A percentile compares a stretch with the other conserved stretches of the same genome.
Conservation (phyloP, 2,888 invertebrate species). For the Limnephilus auricula region DNA sequence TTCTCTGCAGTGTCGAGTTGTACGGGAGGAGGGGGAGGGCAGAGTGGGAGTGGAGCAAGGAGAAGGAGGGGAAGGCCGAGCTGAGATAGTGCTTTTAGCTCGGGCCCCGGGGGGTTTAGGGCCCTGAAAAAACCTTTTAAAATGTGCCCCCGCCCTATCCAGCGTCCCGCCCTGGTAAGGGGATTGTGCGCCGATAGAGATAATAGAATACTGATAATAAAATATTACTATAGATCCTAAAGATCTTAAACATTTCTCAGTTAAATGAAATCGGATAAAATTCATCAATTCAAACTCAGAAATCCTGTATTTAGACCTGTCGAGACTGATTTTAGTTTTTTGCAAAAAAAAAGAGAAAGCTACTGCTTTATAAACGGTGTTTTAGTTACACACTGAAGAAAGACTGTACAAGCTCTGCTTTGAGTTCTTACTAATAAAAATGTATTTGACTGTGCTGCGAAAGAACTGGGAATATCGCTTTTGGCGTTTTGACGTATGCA, state of each 20-base stretch:
- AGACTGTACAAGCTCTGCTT: too few relatives aligned
- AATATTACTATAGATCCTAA: neutral
- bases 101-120: slow-evolving; percentile 74
- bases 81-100: slow-evolving; percentile 80
- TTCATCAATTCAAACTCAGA: too few relatives aligned
- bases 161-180: slow-evolving; percentile 53
- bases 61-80: slow-evolving; percentile 76
- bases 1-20: slow-evolving; percentile 41
- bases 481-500: too few relatives aligned
- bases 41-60: neutral
- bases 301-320: too few relatives aligned
- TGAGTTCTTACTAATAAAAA: too few relatives aligned
- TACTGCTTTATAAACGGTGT: too few relatives aligned
- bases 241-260: neutral
- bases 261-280: too few relatives aligned
- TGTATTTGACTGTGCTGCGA: too few relatives aligned
- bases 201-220: neutral
- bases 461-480: too few relatives aligned
- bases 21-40: slow-evolving; percentile 76
- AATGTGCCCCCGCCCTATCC: slow-evolving; percentile 59
- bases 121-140: slow-evolving; percentile 63
- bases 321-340: too few relatives aligned
- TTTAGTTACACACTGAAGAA: too few relatives aligned
- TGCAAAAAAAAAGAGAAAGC: too few relatives aligned
- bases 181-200: slow-evolving; percentile 11